Base-by-base conservation (phyloP, 2,888 invertebrate species). In the Thyatira batis region DNA sequence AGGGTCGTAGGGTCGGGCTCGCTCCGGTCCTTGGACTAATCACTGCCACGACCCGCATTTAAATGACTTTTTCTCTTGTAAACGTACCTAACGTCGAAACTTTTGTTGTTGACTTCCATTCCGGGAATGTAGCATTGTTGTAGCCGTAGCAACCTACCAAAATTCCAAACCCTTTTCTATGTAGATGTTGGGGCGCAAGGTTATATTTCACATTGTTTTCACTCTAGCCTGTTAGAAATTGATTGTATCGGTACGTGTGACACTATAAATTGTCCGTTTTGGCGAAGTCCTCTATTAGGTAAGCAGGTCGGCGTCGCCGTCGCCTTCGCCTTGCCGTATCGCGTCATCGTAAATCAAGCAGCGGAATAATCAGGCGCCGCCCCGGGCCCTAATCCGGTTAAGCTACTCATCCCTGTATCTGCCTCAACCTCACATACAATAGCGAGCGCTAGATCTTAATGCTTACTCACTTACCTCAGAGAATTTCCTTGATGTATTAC, bases 301-400 rank as follows among this genome's bases (percentile, higher is more conserved):
- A 80, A 82, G 79, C 78, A 82, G 82, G 79, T 78, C 73, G 78
- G 69, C 69, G 71, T 68, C 71, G 76, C 73, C n/a, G n/a, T n/a
- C n/a, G n/a, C n/a, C n/a, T 71, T 69, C 72, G 76, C 73, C 68
- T 73, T 63, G 67, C 75, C 78, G 80, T 87, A 86, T 85, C 85
- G 81, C 83, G 84, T 87, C 87, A 85, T 81, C 87, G 86, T 90
- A 91, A 91, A 91, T 92, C 91, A 91, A 84, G 83, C 78, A 80
- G 80, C 67, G 77, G 86, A 81, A 89, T 90, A 89, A 92, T 89
- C 88, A 89, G 87, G 77, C 80, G 73, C 71, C 78, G 84, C 84
- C 83, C 76, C 73, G 66, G 76, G 83, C 80, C 73, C 68, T 89
- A 88, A 91, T 89, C 87, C 86, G 69, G 80, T 81, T 89, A 87